These are phyloP conservation scores for Myanophis thanlyinensis DNA, from an alignment of 2,113 vertebrate genomes.

Conservation along the genomic window DNA sequence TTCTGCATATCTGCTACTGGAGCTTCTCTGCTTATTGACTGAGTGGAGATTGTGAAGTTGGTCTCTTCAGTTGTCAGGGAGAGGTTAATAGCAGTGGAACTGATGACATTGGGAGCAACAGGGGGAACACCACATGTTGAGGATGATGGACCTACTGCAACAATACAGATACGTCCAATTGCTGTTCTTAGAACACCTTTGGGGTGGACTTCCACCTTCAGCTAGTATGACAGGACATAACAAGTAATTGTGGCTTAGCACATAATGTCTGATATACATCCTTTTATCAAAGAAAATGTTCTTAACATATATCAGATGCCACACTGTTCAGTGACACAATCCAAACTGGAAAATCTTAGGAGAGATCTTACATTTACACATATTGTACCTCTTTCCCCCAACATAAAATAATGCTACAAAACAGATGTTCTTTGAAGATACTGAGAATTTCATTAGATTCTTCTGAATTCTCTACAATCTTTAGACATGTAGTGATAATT, in stretches of 20 bases:
- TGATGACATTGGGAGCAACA: neutral
- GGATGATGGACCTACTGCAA: slow-evolving; percentile 33
- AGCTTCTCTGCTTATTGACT: slow-evolving; percentile 11
- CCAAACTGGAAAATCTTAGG: neutral
- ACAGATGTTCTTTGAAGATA: neutral
- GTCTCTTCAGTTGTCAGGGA: slow-evolving; percentile 33
- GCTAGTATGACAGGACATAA: neutral
- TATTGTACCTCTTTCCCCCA: neutral
- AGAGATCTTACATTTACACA: neutral
- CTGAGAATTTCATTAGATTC: neutral
- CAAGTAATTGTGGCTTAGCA: neutral
- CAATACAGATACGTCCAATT: neutral
- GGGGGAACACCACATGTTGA: neutral
- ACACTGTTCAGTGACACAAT: neutral
- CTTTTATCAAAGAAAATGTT: neutral
- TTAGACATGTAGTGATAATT: neutral
- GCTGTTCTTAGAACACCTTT: neutral
- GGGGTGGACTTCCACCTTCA: neutral
- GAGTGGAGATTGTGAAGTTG: neutral
- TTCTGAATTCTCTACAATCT: neutral
- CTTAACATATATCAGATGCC: neutral
- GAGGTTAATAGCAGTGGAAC: slow-evolving; percentile 24
- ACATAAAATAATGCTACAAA: neutral
- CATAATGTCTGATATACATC: neutral
- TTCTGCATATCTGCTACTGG: neutral